Conservation (phyloP, 2,888 invertebrate genomes). For the Parnassius smintheus region DNA sequence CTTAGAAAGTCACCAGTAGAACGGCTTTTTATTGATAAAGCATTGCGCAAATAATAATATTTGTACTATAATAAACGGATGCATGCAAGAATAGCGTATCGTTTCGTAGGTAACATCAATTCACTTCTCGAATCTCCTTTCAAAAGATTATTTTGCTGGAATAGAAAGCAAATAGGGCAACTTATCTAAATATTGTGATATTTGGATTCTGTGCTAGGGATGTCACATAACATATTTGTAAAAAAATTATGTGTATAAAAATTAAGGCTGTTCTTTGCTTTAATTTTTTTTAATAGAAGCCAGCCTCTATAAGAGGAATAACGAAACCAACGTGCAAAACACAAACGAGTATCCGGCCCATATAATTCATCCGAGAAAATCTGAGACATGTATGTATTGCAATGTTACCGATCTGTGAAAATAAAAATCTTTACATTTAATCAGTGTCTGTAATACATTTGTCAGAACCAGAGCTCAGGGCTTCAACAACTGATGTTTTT, state of each 20-base stretch:
- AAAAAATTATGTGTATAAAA: too few species aligned
- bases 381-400: too few species aligned
- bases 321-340: too few species aligned
- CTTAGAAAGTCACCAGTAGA: background rate
- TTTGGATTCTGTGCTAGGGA: slow-evolving; percentile 36
- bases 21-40: slow-evolving; percentile 23
- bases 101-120: slow-evolving; percentile 31
- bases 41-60: slow-evolving; percentile 38
- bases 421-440: too few species aligned
- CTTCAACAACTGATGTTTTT: too few species aligned
- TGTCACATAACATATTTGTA: slow-evolving; percentile 4
- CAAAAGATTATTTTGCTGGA: slow-evolving; percentile 52
- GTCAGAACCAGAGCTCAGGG: too few species aligned
- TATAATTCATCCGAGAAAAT: too few species aligned
- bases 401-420: too few species aligned
- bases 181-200: slow-evolving; percentile 54
- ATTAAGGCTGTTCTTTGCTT: too few species aligned
- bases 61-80: slow-evolving; percentile 36
- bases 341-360: too few species aligned
- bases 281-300: background rate
- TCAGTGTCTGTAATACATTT: too few species aligned
- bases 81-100: slow-evolving; percentile 27
- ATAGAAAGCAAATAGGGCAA: slow-evolving; percentile 58
- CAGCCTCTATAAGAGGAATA: background rate
- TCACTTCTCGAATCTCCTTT: slow-evolving; percentile 43